Evolutionary conservation across 2,113 vertebrate genomes (phyloP).

Genomic region (Phyllopteryx taeniolatus): DNA sequence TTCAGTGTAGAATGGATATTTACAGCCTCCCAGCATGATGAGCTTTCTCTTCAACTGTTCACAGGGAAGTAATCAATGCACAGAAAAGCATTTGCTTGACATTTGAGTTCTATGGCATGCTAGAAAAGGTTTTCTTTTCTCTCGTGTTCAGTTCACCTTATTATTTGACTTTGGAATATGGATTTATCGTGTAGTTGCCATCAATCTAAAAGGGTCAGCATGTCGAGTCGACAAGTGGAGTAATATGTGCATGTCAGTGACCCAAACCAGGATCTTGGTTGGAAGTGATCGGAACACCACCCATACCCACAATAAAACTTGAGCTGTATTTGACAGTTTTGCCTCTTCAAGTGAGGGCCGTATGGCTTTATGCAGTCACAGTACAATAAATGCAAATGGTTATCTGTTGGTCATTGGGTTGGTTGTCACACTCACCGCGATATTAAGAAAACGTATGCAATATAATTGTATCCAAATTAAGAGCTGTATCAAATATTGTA

Average conservation of each 20-base stretch:
- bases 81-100: not conserved
- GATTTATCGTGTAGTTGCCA: conserved; percentile 14
- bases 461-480: too few species aligned
- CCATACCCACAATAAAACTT: too few species aligned
- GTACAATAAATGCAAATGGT: too few species aligned
- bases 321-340: too few species aligned
- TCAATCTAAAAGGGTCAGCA: not conserved
- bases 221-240: not conserved
- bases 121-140: not conserved
- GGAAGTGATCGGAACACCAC: not conserved
- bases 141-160: conserved; percentile 8
- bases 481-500: too few species aligned
- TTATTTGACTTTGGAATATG: not conserved
- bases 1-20: conserved; percentile 6
- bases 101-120: not conserved
- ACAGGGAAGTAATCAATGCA: conserved; percentile 17
- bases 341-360: too few species aligned
- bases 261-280: not conserved
- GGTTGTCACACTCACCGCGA: too few species aligned
- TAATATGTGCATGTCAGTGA: not conserved
- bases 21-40: conserved; percentile 15
- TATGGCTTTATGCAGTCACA: too few species aligned
- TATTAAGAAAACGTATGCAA: too few species aligned
- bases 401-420: too few species aligned
- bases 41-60: not conserved